Conservation (phyloP, 2,888 invertebrate genomes). For the Agrenia bidenticulata region DNA sequence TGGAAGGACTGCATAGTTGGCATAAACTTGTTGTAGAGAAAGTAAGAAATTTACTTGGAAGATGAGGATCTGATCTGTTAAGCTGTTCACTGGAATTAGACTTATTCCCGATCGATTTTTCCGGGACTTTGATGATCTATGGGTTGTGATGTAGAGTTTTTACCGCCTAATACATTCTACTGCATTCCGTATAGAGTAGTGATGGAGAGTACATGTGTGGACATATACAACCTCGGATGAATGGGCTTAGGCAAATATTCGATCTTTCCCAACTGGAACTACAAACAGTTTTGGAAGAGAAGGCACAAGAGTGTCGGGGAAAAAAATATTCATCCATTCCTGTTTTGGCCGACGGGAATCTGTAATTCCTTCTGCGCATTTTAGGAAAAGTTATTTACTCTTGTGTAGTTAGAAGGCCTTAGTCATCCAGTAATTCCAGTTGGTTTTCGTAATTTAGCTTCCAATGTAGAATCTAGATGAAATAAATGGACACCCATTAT, state of each 20-base stretch:
- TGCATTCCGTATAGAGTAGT: neutral
- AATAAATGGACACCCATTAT: too few relatives aligned
- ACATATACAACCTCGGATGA: neutral
- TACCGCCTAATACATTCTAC: neutral
- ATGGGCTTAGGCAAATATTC: neutral
- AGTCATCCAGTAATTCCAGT: too few relatives aligned
- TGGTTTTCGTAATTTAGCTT: too few relatives aligned
- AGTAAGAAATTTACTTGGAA: neutral
- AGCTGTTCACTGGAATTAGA: conserved; percentile 17
- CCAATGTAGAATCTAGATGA: too few relatives aligned
- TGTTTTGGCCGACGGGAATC: too few relatives aligned
- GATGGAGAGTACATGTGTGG: neutral
- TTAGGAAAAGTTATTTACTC: too few relatives aligned
- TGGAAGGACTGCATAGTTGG: conserved; percentile 4
- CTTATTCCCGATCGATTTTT: conserved; percentile 24
- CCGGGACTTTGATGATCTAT: conserved; percentile 22
- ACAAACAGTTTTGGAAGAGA: too few relatives aligned
- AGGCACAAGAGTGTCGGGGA: too few relatives aligned
- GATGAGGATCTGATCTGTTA: conserved; percentile 19
- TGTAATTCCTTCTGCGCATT: too few relatives aligned
- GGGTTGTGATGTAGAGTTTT: neutral
- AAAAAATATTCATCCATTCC: too few relatives aligned
- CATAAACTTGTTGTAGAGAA: neutral
- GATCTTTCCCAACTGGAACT: too few relatives aligned
- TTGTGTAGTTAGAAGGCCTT: too few relatives aligned